These are phyloP conservation scores for Pelobates fuscus DNA, from an alignment of 2,113 vertebrate species.

Conservation along the genomic window DNA sequence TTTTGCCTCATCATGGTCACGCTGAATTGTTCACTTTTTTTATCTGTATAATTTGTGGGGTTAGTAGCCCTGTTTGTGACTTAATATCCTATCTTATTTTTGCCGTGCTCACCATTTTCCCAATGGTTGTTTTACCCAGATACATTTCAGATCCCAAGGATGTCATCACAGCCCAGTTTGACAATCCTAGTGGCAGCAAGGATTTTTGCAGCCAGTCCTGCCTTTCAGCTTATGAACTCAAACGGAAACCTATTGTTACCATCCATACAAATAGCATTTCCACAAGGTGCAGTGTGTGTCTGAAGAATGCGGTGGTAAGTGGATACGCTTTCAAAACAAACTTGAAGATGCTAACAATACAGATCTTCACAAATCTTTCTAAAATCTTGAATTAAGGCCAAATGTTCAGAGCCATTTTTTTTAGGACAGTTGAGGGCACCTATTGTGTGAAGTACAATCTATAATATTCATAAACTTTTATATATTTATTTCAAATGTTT, in stretches of 20 bases:
- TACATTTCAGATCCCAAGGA: constrained; percentile 87
- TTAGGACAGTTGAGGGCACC: too few relatives aligned
- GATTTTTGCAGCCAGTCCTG: constrained; percentile 94
- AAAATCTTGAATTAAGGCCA: too few relatives aligned
- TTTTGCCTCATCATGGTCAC: too few relatives aligned
- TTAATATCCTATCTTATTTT: constrained; percentile 28
- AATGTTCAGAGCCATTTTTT: too few relatives aligned
- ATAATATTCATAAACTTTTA: too few relatives aligned
- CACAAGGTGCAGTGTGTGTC: constrained; percentile 91
- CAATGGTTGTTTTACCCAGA: constrained; percentile 62
- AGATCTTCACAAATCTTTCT: too few relatives aligned
- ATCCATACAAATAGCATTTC: constrained; percentile 74
- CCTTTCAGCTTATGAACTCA: constrained; percentile 80
- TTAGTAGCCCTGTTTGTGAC: too few relatives aligned
- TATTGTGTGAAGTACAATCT: too few relatives aligned
- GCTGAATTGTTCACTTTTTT: too few relatives aligned
- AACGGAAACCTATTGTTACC: constrained; percentile 73
- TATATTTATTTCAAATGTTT: too few relatives aligned
- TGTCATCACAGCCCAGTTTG: constrained; percentile 86
- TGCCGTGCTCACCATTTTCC: constrained; percentile 1
- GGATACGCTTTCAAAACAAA: background rate
- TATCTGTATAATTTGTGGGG: too few relatives aligned
- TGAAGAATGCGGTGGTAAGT: constrained; percentile 82
- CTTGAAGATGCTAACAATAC: too few relatives aligned
- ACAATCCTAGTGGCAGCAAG: constrained; percentile 76